These are phyloP conservation scores for Holcopasites calliopsidis DNA, from an alignment of 1,140 invertebrate species.

Conservation along the genomic window DNA sequence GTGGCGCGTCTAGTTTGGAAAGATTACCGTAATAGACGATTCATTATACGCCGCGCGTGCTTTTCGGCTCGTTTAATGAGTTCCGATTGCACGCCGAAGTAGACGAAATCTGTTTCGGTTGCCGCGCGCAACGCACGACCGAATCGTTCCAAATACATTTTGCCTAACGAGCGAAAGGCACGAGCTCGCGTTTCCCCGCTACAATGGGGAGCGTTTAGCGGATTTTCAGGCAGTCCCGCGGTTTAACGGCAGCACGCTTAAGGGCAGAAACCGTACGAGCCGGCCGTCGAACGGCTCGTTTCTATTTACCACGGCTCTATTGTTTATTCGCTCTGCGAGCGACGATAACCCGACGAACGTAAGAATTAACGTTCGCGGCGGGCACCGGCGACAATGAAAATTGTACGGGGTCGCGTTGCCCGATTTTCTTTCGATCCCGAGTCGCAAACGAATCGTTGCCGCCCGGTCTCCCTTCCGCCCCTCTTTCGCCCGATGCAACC, in stretches of 20 bases:
- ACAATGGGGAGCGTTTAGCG: not conserved
- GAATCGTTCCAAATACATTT: constrained; percentile 14
- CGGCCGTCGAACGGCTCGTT: not conserved
- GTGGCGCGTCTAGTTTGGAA: not conserved
- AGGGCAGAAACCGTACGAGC: not conserved
- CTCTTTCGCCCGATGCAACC: not conserved
- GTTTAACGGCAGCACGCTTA: constrained; percentile 10
- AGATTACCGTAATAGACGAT: constrained; percentile 6
- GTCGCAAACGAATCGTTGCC: constrained; percentile 12
- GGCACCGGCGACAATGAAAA: constrained; percentile 9
- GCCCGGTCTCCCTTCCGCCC: not conserved
- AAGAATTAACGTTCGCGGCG: constrained; percentile 22
- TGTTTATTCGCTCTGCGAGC: not conserved
- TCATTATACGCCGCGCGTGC: not conserved
- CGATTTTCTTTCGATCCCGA: not conserved
- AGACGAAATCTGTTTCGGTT: constrained; percentile 1
- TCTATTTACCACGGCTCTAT: not conserved
- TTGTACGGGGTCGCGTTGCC: not conserved
- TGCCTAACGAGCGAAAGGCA: constrained; percentile 14
- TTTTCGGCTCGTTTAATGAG: not conserved
- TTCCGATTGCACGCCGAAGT: not conserved
- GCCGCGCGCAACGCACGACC: not conserved
- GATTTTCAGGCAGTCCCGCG: constrained; percentile 13
- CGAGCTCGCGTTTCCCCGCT: not conserved
- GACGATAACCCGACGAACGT: not conserved